Evolutionary conservation across 2,113 vertebrate genomes (phyloP).

Genomic region (Aptenodytes patagonicus): DNA sequence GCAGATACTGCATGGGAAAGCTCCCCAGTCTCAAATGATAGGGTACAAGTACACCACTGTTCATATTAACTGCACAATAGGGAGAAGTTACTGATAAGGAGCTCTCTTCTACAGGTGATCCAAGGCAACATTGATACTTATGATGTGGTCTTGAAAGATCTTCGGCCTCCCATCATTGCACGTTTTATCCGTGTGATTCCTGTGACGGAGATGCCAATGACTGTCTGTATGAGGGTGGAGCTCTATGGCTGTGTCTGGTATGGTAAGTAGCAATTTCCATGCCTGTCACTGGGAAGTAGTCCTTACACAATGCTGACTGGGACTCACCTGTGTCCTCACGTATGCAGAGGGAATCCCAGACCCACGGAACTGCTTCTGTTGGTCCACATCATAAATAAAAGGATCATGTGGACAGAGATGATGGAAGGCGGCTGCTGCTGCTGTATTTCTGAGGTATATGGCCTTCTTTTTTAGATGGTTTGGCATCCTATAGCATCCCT

Average conservation of each 20-base stretch:
- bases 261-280: conserved; percentile 64
- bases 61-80: background rate
- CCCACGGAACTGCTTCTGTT: background rate
- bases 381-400: background rate
- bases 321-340: background rate
- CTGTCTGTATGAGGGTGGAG: conserved; percentile 90
- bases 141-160: conserved; percentile 81
- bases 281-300: background rate
- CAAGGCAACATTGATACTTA: conserved; percentile 84
- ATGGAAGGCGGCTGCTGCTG: background rate
- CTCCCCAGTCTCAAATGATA: background rate
- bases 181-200: conserved; percentile 85
- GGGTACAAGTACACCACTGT: background rate
- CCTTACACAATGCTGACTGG: background rate
- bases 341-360: background rate
- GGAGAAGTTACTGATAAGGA: background rate
- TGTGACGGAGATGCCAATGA: conserved; percentile 77
- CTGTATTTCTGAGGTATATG: background rate
- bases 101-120: conserved; percentile 71
- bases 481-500: conserved; percentile 84
- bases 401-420: accelerated
- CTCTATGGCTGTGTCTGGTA: conserved; percentile 89
- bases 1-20: background rate
- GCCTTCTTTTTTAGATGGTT: conserved; percentile 76
- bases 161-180: conserved; percentile 84